phyloP scores from a whole-genome alignment of 2,888 invertebrate genomes.

The Archaeoteleia sp. region DNA sequence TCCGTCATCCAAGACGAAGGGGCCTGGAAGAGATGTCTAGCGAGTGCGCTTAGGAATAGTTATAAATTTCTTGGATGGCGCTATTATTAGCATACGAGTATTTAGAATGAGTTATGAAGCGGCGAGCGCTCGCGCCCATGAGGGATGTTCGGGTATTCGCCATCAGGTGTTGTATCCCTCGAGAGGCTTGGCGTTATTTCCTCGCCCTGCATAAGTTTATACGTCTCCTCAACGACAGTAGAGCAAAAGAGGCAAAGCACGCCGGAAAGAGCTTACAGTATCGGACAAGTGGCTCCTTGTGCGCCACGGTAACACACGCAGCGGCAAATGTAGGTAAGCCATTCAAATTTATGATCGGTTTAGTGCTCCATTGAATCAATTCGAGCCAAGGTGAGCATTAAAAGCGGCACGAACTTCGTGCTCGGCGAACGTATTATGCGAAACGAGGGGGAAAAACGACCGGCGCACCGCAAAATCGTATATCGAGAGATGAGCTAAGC shows the following conservation, averaged over 20 bases:
- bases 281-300: slow-evolving; percentile 34
- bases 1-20: slow-evolving; percentile 37
- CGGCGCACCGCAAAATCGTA: slow-evolving; percentile 25
- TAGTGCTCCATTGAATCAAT: slow-evolving; percentile 53
- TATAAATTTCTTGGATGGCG: slow-evolving; percentile 65
- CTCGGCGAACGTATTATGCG: slow-evolving; percentile 9
- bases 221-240: slow-evolving; percentile 23
- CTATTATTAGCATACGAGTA: slow-evolving; percentile 72
- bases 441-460: slow-evolving; percentile 19
- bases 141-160: slow-evolving; percentile 44
- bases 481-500: slow-evolving; percentile 31
- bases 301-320: slow-evolving; percentile 12
- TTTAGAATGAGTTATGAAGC: slow-evolving; percentile 71
- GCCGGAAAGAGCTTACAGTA: slow-evolving; percentile 22
- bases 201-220: slow-evolving; percentile 56
- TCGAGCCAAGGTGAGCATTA: slow-evolving; percentile 26
- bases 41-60: slow-evolving; percentile 63
- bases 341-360: slow-evolving; percentile 65
- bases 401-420: slow-evolving; percentile 13
- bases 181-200: slow-evolving; percentile 59
- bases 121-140: slow-evolving; percentile 31
- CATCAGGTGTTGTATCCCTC: slow-evolving; percentile 68
- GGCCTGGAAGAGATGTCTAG: slow-evolving; percentile 36
- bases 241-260: slow-evolving; percentile 17
- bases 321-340: slow-evolving; percentile 50